Base-by-base conservation (phyloP, 2,797 vertebrate species). In the Xyrichtys novacula region DNA sequence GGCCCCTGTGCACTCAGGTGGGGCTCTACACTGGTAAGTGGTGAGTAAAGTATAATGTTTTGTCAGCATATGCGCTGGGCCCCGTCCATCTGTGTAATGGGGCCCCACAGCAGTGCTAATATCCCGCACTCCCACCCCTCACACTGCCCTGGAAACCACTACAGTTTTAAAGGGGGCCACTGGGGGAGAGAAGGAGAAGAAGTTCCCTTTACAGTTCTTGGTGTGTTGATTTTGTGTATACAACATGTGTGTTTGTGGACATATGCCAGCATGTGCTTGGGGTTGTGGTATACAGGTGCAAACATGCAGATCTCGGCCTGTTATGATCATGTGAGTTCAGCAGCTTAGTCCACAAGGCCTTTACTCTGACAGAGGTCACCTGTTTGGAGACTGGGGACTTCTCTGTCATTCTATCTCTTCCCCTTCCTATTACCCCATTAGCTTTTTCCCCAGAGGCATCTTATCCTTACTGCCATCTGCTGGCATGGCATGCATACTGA, bases 391-490 rank as follows among this genome's bases (percentile, higher is more conserved):
- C 78, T 76, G 67, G 68, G 70, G 58, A 71, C 79, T 65, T n/a
- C 42, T 65, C 77, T 72, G 72, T 84, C 76, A 75, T 76, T 81
- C 71, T 70, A 59, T 69, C 62, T 70, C 56, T 57, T 74, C 55
- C 60, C 28, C 42, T 57, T 81, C 63, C 78, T 82, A 69, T 80
- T 79, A 76, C 76, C 80, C 74, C 61, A 78, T 85, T 91, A 88
- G 81, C 57, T 9, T 29, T 71, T 75, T 87, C 85, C 85, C 85
- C 44, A 61, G 87, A 82, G 89, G 82, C 77, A 76, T 47, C 71
- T 89, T 84, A 84, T 83, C 64, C 80, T 83, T 88, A 87, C 84
- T 79, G 88, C 89, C 90, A 91, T 89, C 90, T 91, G 89, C 87
- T 87, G 88, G 90, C 78, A 58, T 42, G 73, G 74, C 70, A 85